Base-by-base conservation (phyloP, 2,113 vertebrate genomes). In the Triplophysa tibetana region DNA sequence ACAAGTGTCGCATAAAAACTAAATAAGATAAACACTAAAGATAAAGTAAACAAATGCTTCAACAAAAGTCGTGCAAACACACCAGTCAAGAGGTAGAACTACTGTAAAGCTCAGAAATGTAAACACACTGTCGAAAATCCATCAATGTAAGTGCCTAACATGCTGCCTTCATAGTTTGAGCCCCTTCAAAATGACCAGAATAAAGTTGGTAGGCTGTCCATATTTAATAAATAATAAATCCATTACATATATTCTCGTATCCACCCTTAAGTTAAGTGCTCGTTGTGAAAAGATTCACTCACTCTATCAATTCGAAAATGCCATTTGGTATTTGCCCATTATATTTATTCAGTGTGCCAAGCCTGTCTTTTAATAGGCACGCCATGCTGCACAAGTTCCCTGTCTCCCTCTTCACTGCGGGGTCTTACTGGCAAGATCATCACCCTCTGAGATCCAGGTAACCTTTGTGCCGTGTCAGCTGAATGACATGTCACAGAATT, bases 281-380 rank as follows among this genome's bases (percentile, higher is more conserved):
- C 29, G 0, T 33, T 33, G 29, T 33, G 43, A 11, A 45, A 45
- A 45, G 8, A 45, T 52, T 5, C 4, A 52, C 4, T 17, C 50
- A 52, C 50, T 52, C 50, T 5, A 52, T 52, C 14, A 14, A 17
- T 52, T 21, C 6, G 58, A 45, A 33, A 45, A 11, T 45, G 68
- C 41, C 24, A 52, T 52, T 52, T 17, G 3, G 50, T 45, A 45
- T 45, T 45, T 45, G 10, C 43, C 10, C 11, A 10, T 45, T 45
- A 52, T 16, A 52, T 52, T 73, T 74, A 41, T 61, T 93, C 92
- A 23, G 77, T 84, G 43, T 91, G 91, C 93, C 94, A 95, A 8
- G 94, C 94, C 61, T 79, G 92, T 75, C 91, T 93, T 70, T 93
- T 94, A n/a, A 91, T 82, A 5, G 91, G 92, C 60, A 91, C 50